phyloP scores from a whole-genome alignment of 2,797 vertebrate genomes.

The Euthynnus affinis region DNA sequence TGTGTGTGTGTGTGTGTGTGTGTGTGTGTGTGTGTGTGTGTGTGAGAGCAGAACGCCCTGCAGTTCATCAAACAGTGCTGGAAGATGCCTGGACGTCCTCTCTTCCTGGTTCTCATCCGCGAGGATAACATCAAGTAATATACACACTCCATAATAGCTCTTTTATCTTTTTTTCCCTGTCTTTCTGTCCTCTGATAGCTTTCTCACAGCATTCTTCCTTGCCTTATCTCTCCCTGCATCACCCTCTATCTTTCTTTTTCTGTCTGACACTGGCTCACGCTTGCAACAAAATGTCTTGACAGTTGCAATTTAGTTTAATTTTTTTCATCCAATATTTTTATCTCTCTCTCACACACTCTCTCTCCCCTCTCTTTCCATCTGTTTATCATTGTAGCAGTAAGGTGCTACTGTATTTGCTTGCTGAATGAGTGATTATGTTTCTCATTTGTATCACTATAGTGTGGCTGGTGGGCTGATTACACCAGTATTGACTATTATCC shows the following conservation, averaged over 20 bases:
- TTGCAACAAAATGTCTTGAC: conserved; percentile 24
- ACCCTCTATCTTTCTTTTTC: conserved; percentile 15
- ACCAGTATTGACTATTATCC: conserved; percentile 61
- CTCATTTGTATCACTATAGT: conserved; percentile 77
- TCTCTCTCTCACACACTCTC: neutral
- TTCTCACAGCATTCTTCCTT: conserved; percentile 17
- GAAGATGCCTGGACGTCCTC: conserved; percentile 97
- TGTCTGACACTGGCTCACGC: conserved; percentile 17
- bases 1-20: too few species aligned
- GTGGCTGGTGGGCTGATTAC: conserved; percentile 64
- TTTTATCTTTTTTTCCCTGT: conserved; percentile 33
- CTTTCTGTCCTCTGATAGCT: conserved; percentile 36
- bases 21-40: conserved; percentile 4
- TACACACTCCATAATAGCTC: conserved; percentile 34
- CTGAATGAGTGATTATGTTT: conserved; percentile 73
- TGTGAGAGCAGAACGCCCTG: conserved; percentile 90
- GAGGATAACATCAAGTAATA: conserved; percentile 98
- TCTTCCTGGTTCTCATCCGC: conserved; percentile 96
- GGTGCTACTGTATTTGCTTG: conserved; percentile 54
- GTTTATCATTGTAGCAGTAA: conserved; percentile 56
- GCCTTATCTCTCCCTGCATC: conserved; percentile 38
- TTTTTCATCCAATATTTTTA: conserved; percentile 20
- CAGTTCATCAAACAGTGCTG: conserved; percentile 99
- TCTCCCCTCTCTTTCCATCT: neutral
- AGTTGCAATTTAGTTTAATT: conserved; percentile 18